Base-by-base conservation (phyloP, 2,888 invertebrate species). In the Xanthostigma xanthostigma region DNA sequence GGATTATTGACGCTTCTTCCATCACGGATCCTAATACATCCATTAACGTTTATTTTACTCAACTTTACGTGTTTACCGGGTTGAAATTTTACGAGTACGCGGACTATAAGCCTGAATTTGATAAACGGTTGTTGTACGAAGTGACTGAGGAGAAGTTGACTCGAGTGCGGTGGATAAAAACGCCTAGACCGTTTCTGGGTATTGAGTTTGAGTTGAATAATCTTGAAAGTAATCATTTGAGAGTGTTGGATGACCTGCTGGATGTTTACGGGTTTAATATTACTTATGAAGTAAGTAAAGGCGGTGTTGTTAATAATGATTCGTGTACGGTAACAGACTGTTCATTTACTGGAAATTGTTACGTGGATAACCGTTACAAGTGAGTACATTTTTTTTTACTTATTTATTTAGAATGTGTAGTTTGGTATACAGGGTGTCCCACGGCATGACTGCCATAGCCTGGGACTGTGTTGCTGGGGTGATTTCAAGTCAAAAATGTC, bases 201-300 rank as follows among this genome's bases (percentile, higher is more conserved):
- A 76, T 93, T 53, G 84, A 85, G 54, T 78, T 93, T 58, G 70
- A 74, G 41, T 73, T 91, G 58, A 73, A 79, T 56, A 71, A 79
- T 27, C 68, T 84, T 51, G 86, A 88, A 62, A 86, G 87, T 9
- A 84, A 86, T 35, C 90, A 93, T 67, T 71, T 92, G 49, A 72
- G 93, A 6, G 90, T 89, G 0, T 69, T 89, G 53, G 79, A 85
- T 60, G 79, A 83, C 48, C 74, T 92, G 35, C 71, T 92, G 51
- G 83, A 90, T 53, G 88, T 91, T 39, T 91, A 84, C 62, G 93
- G 93, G 11, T 92, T 94, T 70, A 93, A 94, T 69, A 80, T 92
- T 58, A 93, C 92, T 33, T 93, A 92, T 64, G 88, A 91, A 62
- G 81, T 91, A 55, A 74, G 73, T 46, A 67, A 73, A n/a, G 70